A percentile compares a stretch with the other conserved stretches of the same genome.
These are phyloP conservation scores for Siderastrea siderea DNA, from an alignment of 92 coral and sea anemone species.

Conservation along the genomic window DNA sequence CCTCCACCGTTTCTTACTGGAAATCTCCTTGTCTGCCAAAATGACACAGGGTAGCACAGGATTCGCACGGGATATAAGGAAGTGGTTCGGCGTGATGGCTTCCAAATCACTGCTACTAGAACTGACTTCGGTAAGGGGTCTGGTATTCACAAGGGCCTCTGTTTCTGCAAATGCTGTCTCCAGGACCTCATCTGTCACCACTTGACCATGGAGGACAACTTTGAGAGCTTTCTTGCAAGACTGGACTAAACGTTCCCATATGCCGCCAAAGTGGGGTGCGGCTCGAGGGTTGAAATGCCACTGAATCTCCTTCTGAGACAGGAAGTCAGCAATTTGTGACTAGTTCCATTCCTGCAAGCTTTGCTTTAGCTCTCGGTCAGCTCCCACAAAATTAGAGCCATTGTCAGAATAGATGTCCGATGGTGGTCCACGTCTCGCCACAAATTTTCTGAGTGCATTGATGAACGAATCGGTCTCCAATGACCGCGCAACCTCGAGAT, in stretches of 20 bases:
- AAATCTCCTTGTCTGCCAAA: constrained; percentile 23
- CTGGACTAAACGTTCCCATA: constrained; percentile 64
- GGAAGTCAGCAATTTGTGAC: constrained; percentile 31
- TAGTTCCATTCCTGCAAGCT: constrained; percentile 61
- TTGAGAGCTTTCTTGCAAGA: constrained; percentile 56
- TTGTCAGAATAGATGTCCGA: constrained; percentile 49
- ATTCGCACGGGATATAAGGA: constrained; percentile 54
- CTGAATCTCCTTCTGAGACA: constrained; percentile 42
- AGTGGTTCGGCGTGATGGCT: constrained; percentile 74
- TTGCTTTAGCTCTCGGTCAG: constrained; percentile 55
- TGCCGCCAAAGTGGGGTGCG: constrained; percentile 26
- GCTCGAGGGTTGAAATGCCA: constrained; percentile 71
- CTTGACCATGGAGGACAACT: constrained; percentile 56
- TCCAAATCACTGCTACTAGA: constrained; percentile 66
- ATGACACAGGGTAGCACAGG: constrained; percentile 58
- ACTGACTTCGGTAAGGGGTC: constrained; percentile 58
- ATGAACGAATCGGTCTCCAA: constrained; percentile 61
- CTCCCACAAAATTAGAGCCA: constrained; percentile 58
- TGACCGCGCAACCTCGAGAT: constrained; percentile 41
- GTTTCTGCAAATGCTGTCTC: constrained; percentile 63
- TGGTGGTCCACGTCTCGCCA: constrained; percentile 47
- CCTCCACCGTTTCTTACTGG: constrained; percentile 34
- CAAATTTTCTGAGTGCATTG: constrained; percentile 17
- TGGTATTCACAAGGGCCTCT: constrained; percentile 62
- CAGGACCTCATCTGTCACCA: constrained; percentile 58